phyloP scores from a whole-genome alignment of 1,140 invertebrate genomes.

The Scaptomyza pallida region DNA sequence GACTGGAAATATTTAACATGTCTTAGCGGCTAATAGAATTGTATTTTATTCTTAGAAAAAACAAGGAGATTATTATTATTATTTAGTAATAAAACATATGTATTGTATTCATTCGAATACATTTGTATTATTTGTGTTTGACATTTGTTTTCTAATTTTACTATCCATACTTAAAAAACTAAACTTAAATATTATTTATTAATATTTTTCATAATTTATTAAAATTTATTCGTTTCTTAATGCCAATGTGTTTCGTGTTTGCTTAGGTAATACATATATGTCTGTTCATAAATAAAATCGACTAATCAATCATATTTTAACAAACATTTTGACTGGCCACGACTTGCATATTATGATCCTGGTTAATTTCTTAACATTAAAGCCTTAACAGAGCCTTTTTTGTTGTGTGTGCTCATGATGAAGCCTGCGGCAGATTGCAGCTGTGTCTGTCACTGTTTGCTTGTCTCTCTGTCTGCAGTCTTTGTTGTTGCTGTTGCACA shows the following conservation, averaged over 20 bases:
- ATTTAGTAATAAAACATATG: no score
- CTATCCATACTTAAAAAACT: no score
- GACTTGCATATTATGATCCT: slow-evolving; percentile 44
- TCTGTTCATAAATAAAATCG: no score
- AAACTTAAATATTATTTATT: no score
- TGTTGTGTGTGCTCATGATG: slow-evolving; percentile 15
- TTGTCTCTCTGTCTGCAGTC: neutral
- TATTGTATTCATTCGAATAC: no score
- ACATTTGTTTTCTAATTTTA: no score
- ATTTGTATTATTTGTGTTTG: no score
- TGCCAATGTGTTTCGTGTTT: no score
- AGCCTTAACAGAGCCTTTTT: slow-evolving; percentile 9
- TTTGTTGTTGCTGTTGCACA: slow-evolving; percentile 6
- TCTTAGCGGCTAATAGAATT: neutral
- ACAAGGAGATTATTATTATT: neutral
- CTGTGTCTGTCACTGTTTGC: slow-evolving; percentile 4
- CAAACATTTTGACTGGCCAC: slow-evolving; percentile 19
- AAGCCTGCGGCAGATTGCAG: slow-evolving; percentile 32
- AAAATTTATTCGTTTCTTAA: no score
- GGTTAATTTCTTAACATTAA: slow-evolving; percentile 20
- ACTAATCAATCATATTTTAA: neutral
- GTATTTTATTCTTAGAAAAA: slow-evolving; percentile 1
- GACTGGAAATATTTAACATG: slow-evolving; percentile 8
- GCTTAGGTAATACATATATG: no score
- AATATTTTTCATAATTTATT: no score